Evolutionary conservation across 2,797 vertebrate genomes (phyloP), one percentile per base, ranked within the genome.

Genomic region (Xenentodon cancila): DNA sequence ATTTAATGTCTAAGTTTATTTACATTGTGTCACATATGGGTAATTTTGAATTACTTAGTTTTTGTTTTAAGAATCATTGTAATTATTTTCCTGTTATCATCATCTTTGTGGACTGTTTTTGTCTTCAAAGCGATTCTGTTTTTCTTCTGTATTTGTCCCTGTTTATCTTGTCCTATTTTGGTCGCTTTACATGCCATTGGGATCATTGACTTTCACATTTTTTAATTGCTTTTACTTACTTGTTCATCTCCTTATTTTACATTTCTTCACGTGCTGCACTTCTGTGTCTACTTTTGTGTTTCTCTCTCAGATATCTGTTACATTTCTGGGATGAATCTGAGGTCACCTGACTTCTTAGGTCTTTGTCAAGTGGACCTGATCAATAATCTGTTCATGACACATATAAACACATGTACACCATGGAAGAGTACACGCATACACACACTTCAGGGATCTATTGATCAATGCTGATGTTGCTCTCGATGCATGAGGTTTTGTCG

Each of bases 401-500:
- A 55, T 44, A 75, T 46, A 65, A 25, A 53, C 3, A 46, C 44
- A 45, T 12, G 15, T 21, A 43, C 47, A 40, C 34, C 22, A 62
- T 52, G 47, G 42, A 67, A 52, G 68, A 53, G 55, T 59, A 56
- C 62, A 64, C 53, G 75, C 67, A 70, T 43, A 71, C 47, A 70
- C 73, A 70, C 71, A 76, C 53, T 70, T 43, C 37, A 66, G 49
- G 47, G 62, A 82, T 88, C 79, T 87, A 82, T 64, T 84, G 85
- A 92, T 85, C 69, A 73, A 80, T 81, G 70, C 84, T 75, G 81
- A 70, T 71, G 73, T 75, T 77, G 71, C 67, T 83, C 70, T 74
- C 54, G 25, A 75, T 53, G 79, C 62, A 57, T 22, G 20, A 59
- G 74, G 68, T 75, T 57, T 76, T 54, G 9, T 73, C 69, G 63